phyloP scores from a whole-genome alignment of 92 coral and sea anemone species.

The Epizoanthus illoricatus region DNA sequence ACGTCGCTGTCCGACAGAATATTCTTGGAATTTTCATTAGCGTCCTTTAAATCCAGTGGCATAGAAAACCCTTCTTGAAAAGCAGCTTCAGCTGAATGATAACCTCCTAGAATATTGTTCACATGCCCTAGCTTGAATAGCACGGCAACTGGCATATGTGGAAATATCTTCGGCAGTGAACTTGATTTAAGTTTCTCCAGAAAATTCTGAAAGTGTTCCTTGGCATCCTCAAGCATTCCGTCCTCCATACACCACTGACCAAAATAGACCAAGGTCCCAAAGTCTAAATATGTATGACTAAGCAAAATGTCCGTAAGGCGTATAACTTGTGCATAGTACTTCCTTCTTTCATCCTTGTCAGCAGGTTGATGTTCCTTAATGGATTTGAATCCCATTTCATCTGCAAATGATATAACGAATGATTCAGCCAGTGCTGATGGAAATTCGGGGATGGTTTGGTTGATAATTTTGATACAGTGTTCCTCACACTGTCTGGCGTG shows the following conservation, averaged over 20 bases:
- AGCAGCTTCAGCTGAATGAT: background rate
- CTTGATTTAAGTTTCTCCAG: background rate
- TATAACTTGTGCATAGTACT: background rate
- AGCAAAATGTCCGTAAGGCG: background rate
- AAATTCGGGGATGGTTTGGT: background rate
- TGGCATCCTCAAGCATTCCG: background rate
- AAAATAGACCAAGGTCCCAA: background rate
- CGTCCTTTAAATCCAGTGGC: too few relatives aligned
- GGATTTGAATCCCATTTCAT: too few relatives aligned
- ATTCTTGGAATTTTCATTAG: background rate
- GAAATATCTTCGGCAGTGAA: background rate
- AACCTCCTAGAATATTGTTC: background rate
- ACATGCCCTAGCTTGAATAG: conserved; percentile 3
- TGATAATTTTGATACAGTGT: background rate
- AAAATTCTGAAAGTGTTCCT: conserved; percentile 1
- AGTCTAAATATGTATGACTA: background rate
- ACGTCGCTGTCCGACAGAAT: background rate
- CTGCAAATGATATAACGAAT: background rate
- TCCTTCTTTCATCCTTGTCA: background rate
- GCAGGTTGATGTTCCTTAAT: too few relatives aligned
- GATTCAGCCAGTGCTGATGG: background rate
- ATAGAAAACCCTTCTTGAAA: background rate
- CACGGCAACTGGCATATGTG: background rate
- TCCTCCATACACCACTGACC: background rate
- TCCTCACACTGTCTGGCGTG: conserved; percentile 1